A percentile compares a stretch with the other conserved stretches of the same genome.
phyloP scores from a whole-genome alignment of 2,113 vertebrate species.

The Mandrillus leucophaeus region DNA sequence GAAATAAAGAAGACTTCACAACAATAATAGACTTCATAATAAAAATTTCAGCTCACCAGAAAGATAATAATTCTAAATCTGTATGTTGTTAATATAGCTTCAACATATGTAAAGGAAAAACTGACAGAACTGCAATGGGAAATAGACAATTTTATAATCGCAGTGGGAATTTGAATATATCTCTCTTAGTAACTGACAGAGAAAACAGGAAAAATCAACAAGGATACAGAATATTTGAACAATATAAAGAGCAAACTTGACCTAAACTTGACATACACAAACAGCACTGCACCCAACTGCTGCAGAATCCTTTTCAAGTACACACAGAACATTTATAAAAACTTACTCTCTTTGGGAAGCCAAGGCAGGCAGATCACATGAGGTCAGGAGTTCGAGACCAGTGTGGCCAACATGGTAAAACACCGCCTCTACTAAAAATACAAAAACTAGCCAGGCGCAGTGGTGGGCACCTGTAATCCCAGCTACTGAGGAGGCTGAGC shows the following conservation, averaged over 20 bases:
- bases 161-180: not conserved
- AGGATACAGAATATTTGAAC: not conserved
- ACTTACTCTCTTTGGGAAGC: not conserved
- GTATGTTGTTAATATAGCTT: slow-evolving; percentile 18
- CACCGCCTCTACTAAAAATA: too few relatives aligned
- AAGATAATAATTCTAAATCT: slow-evolving; percentile 5
- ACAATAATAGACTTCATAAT: not conserved
- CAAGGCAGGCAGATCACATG: too few relatives aligned
- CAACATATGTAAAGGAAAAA: slow-evolving; percentile 40
- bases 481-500: too few relatives aligned
- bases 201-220: not conserved
- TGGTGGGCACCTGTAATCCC: too few relatives aligned
- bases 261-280: not conserved
- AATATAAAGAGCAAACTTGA: not conserved
- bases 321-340: not conserved
- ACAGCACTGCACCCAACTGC: not conserved
- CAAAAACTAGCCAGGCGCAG: too few relatives aligned
- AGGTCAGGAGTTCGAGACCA: too few relatives aligned
- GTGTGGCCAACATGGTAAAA: too few relatives aligned
- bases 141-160: not conserved
- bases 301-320: not conserved
- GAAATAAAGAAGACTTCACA: not conserved
- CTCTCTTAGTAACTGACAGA: not conserved
- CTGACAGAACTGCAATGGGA: not conserved
- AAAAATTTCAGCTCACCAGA: not conserved